Base-by-base conservation (phyloP, 2,888 invertebrate species). In the Malachius bipustulatus region DNA sequence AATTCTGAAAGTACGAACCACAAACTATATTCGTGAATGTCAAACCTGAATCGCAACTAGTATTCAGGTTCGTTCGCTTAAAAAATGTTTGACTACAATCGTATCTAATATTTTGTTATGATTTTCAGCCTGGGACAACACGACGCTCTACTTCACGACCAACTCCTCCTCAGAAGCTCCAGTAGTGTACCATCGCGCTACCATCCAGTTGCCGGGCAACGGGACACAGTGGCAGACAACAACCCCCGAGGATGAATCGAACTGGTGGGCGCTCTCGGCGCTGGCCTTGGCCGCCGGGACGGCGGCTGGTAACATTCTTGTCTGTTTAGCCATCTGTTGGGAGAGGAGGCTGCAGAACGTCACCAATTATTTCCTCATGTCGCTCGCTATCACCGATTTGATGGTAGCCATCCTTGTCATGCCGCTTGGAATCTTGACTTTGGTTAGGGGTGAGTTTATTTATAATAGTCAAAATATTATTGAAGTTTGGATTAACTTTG, bases 311-410 rank as follows among this genome's bases (percentile, higher is more conserved):
- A 96, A 96, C 64, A 83, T 90, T 27, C 66, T 96, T 39, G 96
- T 96, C 31, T 94, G 93, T 54, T 63, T 93, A 49, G 94, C 96
- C 14, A 91, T 96, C 51, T 79, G 82, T 44, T 77, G 85, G 75
- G 94, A 96, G 59, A 74, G 87, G 37, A 72, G 91, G 10, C 67
- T 96, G 40, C 94, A 96, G 64, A 96, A 91, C 69, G 90, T 93
- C 40, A 96, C 94, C 52, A 96, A 96, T 65, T 94, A 93, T 63
- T 96, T 96, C 59, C 71, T 96, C 54, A 84, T 94, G 79, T 94
- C 93, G 3, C 64, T 96, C 56, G 93, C 94, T 35, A 82, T 94
- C 46, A 94, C 94, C 9, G 96, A 96, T 64, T 71, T 94, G 32
- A 78, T 96, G 69, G 93, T 96, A 2, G 91, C 91, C 28, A 73